These are phyloP conservation scores for Plumapathes pennacea DNA, from an alignment of 92 coral and sea anemone species.

Conservation along the genomic window DNA sequence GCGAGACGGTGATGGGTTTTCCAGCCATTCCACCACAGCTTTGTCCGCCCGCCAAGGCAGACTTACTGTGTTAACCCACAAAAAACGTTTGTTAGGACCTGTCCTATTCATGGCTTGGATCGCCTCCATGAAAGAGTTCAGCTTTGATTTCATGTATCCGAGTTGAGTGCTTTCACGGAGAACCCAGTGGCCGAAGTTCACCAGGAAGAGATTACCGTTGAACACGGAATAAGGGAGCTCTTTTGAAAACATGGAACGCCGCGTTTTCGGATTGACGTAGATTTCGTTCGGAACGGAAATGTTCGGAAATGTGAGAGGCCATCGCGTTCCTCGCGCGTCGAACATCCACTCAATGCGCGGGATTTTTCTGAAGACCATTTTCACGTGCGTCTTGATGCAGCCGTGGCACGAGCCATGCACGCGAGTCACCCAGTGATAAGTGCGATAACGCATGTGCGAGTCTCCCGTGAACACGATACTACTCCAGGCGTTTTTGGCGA, in stretches of 20 bases:
- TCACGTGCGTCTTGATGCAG: conserved; percentile 89
- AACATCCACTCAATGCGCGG: conserved; percentile 99
- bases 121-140: conserved; percentile 72
- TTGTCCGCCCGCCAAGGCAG: conserved; percentile 92
- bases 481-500: conserved; percentile 87
- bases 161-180: conserved; percentile 82
- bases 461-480: conserved; percentile 97
- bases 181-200: conserved; percentile 98
- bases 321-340: conserved; percentile 98
- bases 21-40: conserved; percentile 86
- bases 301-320: conserved; percentile 92
- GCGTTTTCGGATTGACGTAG: conserved; percentile 77
- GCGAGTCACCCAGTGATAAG: conserved; percentile 97
- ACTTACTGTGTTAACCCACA: conserved; percentile 94
- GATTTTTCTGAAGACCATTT: conserved; percentile 88
- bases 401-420: conserved; percentile 88
- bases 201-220: conserved; percentile 73
- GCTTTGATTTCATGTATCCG: conserved; percentile 59
- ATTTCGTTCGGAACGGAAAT: conserved; percentile 79
- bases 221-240: conserved; percentile 71
- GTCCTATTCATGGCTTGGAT: conserved; percentile 66
- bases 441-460: conserved; percentile 95
- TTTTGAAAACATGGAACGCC: conserved; percentile 89
- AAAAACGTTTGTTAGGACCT: conserved; percentile 47
- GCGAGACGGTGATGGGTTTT: conserved; percentile 91